Base-by-base conservation (phyloP, 1,140 invertebrate species). In the Asbolus verrucosus region DNA sequence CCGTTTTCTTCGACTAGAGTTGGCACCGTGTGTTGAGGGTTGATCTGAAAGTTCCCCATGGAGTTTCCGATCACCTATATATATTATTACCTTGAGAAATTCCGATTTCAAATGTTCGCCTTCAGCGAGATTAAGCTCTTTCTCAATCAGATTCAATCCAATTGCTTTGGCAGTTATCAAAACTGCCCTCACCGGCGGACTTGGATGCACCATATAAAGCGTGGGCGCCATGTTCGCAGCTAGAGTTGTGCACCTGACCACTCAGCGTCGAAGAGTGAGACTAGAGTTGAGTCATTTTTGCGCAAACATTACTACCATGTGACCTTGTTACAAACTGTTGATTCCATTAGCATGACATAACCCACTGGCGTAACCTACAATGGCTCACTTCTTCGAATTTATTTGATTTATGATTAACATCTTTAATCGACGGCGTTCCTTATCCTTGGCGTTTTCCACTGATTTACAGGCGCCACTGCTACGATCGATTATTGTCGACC, bases 11-110 rank as follows among this genome's bases (percentile, higher is more conserved):
- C 87, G 6, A 78, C 50, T 65, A 91, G 80, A 0, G 88, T 89
- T 1, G 90, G 90, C 67, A 92, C 83, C 1, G 88, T 89, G 66
- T 91, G 89, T 76, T 89, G 86, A 6, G 88, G 88, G 82, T 91
- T 91, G 54, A 87, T 77, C 84, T 83, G 69, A 62, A 81, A 63
- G n/a, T 46, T 46, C n/a, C 1, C 18, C 11, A 16, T 46, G n/a
- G 33, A n/a, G n/a, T n/a, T n/a, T n/a, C n/a, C 24, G 2, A 16
- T 5, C 11, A 65, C 30, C 11, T 50, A 2, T 27, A 50, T 2
- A 69, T 21, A 65, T 13, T 67, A 59, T 75, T 85, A 93, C 89
- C 87, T 93, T 89, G 1, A 90, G 14, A 80, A 86, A 93, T 73
- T 91, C 87, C 2, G 88, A 85, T 46, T 83, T 87, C 76, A 88